These are phyloP conservation scores for Achroia grisella DNA, from an alignment of 1,140 invertebrate genomes.

Conservation along the genomic window DNA sequence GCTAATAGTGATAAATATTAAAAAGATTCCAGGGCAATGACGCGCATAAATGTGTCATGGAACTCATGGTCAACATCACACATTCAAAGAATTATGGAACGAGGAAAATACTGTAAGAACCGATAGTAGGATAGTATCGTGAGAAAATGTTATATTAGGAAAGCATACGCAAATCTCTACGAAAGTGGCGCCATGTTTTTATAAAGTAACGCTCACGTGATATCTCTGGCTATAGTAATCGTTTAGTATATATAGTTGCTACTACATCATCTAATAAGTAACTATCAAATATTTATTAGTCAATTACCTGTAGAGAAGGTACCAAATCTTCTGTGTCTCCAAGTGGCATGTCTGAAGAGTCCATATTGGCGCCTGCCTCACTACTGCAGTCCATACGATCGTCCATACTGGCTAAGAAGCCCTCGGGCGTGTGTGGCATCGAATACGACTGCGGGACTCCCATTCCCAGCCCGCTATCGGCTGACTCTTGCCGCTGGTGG, in stretches of 20 bases:
- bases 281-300: not conserved
- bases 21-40: too few relatives aligned
- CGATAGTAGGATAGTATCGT: not conserved
- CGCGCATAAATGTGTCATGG: too few relatives aligned
- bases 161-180: too few relatives aligned
- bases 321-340: constrained; percentile 89
- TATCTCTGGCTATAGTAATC: too few relatives aligned
- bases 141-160: not conserved
- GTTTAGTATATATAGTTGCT: too few relatives aligned
- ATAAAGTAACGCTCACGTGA: too few relatives aligned
- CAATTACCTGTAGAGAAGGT: constrained; percentile 83
- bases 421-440: constrained; percentile 92
- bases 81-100: too few relatives aligned
- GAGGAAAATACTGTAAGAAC: not conserved
- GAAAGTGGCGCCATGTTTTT: too few relatives aligned
- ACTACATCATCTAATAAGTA: too few relatives aligned
- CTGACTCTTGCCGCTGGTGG: constrained; percentile 93
- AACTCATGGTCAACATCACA: too few relatives aligned
- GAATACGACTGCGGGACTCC: constrained; percentile 84
- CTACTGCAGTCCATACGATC: constrained; percentile 89
- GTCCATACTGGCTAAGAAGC: constrained; percentile 91
- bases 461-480: constrained; percentile 93
- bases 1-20: too few relatives aligned
- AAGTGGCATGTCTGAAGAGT: constrained; percentile 59
- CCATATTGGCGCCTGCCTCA: constrained; percentile 72